phyloP scores from a whole-genome alignment of 2,113 vertebrate species.

The Chaetorhynchus papuensis region DNA sequence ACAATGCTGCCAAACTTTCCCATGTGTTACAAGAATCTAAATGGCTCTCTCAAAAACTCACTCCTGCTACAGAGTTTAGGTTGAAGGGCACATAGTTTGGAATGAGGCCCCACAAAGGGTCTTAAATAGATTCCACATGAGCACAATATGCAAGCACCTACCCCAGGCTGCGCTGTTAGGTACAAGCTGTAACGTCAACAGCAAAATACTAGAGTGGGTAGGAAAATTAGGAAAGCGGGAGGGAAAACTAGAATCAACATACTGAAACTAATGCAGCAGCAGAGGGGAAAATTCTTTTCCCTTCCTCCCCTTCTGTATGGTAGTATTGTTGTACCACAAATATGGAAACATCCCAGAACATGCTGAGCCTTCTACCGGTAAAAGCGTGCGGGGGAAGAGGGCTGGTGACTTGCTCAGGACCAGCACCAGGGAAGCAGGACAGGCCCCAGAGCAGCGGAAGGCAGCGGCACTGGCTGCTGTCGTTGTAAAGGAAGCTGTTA shows the following conservation, averaged over 20 bases:
- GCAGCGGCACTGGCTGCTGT: not conserved
- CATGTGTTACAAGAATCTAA: not conserved
- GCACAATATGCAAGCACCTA: not conserved
- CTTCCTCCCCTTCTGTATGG: not conserved
- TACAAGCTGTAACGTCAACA: not conserved
- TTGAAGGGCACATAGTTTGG: conserved; percentile 54
- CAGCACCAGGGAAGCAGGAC: not conserved
- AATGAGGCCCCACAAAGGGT: conserved; percentile 53
- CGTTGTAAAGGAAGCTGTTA: accelerated
- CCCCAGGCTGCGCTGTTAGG: not conserved
- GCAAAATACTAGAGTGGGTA: not conserved
- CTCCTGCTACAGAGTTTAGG: conserved; percentile 18
- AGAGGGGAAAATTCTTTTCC: not conserved
- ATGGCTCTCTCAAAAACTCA: not conserved
- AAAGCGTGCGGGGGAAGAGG: not conserved
- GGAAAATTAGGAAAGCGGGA: not conserved
- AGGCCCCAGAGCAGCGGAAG: not conserved
- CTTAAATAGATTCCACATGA: conserved; percentile 56
- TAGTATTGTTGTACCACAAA: not conserved
- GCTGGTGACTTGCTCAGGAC: not conserved
- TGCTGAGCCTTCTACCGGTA: not conserved
- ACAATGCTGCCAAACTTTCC: not conserved
- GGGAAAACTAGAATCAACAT: not conserved
- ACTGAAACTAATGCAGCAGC: not conserved
- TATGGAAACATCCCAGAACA: not conserved